phyloP scores from a whole-genome alignment of 2,113 vertebrate genomes.

The Myocastor coypus region DNA sequence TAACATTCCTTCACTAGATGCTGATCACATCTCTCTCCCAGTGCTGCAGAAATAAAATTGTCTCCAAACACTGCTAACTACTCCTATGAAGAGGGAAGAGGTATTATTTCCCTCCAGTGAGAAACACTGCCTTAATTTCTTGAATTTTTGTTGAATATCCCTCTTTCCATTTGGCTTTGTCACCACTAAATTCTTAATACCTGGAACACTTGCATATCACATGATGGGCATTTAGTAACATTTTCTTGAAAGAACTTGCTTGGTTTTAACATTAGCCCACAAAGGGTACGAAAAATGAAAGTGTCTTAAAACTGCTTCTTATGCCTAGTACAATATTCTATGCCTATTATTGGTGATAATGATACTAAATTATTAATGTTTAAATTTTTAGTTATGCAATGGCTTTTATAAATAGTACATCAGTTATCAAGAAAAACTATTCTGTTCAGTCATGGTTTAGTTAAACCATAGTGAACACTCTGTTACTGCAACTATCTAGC shows the following conservation, averaged over 20 bases:
- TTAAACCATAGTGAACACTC: slow-evolving; percentile 30
- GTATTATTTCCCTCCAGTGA: neutral
- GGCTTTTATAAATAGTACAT: neutral
- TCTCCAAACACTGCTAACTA: neutral
- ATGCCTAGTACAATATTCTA: neutral
- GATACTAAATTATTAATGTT: slow-evolving; percentile 36
- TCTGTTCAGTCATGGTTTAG: neutral
- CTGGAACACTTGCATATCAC: neutral
- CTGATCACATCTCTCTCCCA: neutral
- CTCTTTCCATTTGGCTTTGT: neutral
- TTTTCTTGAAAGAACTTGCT: slow-evolving; percentile 14
- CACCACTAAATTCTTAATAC: neutral
- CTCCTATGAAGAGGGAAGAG: neutral
- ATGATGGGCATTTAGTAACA: neutral
- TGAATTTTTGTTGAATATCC: neutral
- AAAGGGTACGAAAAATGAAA: neutral
- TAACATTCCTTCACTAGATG: neutral
- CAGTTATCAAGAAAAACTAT: slow-evolving; percentile 22
- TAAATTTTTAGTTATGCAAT: slow-evolving; percentile 2
- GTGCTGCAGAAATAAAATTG: neutral
- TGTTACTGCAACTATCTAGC: neutral
- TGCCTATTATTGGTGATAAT: slow-evolving; percentile 35
- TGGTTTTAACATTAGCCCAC: neutral
- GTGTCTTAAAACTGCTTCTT: slow-evolving; percentile 7
- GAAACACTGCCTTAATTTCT: neutral